Base-by-base conservation (phyloP, 2,113 vertebrate species). In the Gambusia holbrooki region DNA sequence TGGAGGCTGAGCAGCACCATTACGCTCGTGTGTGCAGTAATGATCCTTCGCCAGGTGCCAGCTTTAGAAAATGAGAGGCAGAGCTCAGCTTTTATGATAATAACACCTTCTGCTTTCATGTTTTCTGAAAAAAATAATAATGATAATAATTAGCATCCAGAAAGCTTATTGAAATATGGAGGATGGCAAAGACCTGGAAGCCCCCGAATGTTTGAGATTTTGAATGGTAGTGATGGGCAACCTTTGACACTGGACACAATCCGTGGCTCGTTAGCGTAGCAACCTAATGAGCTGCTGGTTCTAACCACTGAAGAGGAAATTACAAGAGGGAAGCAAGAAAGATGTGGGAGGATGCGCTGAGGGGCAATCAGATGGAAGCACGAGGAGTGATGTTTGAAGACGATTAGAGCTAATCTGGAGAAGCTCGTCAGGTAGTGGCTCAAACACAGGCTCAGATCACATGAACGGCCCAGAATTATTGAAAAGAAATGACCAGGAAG, bases 191-290 rank as follows among this genome's bases (percentile, higher is more conserved):
- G 25, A 78, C 42, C 40, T 17, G 2, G 30, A 54, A 33, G 29
- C 15, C 48, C 54, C 45, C 4, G 3, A 30, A 9, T 19, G 48
- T 63, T 67, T 28, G 54, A 69, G 71, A 11, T 37, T 12, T 37
- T 37, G 35, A 12, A 63, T 67, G 48, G 9, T 45, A 70, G 48
- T 84, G 82, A 87, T 88, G 74, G 71, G 42, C 40, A 64, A 77
- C 78, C 80, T 83, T 62, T 75, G 75, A 89, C 76, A 66, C 72
- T 3, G 11, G 45, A 71, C 68, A n/a, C 1, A 27, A 75, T 78
- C 61, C 40, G 22, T 51, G 28, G 66, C 12, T 2, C 48, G 40
- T 69, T 84, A 77, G 89, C 87, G 28, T 62, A 71, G 73, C 7
- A 13, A 48, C 32, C 62, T 83, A 77, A 88, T 73, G 69, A 81